Evolutionary conservation across 2,888 invertebrate species (phyloP), one percentile per base, ranked within the genome.

Genomic region (Pecten maximus): DNA sequence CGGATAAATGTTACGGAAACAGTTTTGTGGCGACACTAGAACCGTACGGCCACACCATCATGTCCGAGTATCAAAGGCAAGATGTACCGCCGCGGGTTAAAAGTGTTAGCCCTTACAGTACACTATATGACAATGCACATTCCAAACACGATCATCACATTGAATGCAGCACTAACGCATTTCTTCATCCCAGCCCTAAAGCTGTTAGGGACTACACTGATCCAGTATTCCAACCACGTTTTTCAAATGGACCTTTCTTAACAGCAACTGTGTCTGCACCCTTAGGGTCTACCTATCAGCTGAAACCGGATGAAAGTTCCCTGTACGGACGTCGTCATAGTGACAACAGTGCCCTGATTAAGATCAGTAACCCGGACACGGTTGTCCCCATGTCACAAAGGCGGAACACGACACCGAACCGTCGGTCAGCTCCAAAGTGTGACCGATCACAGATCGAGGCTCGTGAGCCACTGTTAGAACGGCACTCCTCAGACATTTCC

Each of bases 1-100:
- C 54, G 2, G 91, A 88, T 23, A 74, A 74, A 35, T 74, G 74
- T 74, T 74, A 74, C 74, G 74, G 74, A 35, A 74, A 74, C 23
- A 74, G 35, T 35, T 23, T 74, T 10, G 74, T 74, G 16, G 74
- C 74, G 0, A 74, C 74, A 12, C 16, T 74, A 12, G 74, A 74
- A 74, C 74, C 74, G 12, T 74, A 74, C 74, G 74, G 74, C 35
- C 74, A 74, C 12, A 74, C 35, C 28, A 35, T 74, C 35, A 74
- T 74, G 74, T 74, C 74, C 8, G 74, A 74, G 3, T 74, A 74
- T 74, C 74, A 74, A 35, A 74, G 74, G 35, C 74, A 74, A 16
- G 74, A 74, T 2, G 74, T 74, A 15, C 74, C 74, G 6, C 74
- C 28, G 19, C 74, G 74, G 12, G 74, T 74, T 2, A 74, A 74